Evolutionary conservation across 2,888 invertebrate genomes (phyloP), one percentile per base, ranked within the genome.

Genomic region (Hydroisotoma schaefferi): DNA sequence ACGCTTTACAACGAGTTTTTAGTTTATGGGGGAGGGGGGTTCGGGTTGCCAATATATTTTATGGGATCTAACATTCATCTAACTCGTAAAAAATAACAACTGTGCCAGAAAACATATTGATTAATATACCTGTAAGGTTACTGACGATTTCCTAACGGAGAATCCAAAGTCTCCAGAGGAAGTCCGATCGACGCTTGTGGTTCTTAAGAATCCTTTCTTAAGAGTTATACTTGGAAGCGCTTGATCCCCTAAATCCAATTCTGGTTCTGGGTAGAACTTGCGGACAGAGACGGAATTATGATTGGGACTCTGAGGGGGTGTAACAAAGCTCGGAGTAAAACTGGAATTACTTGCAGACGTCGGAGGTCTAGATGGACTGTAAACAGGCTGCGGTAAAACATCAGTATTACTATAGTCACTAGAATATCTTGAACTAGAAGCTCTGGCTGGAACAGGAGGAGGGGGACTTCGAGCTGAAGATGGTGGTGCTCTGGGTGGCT

Each of bases 131-230:
- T 65, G 65, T 48, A 92, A 85, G 76, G 90, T 87, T 2, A 67
- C 51, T 28, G 68, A 68, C 37, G 93, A 93, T 73, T 94, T 84
- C 5, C 94, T 84, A 67, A 95, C 80, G 65, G 93, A 94, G 75
- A 95, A 94, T 0, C 95, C 95, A 76, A 95, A 95, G 77, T 94
- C 94, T 69, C 90, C 90, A 57, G 90, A 82, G 0, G 92, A 90
- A 44, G 76, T 76, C 25, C 80, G 74, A 23, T 76, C 74, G 37
- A 80, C 74, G 6, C 57, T 44, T 56, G 69, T 60, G 20, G 59
- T 71, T 28, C 71, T 57, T 23, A 59, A 47, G 57, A 58, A 58
- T 28, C 68, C 69, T 28, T 58, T 51, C 44, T 59, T 67, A 25
- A 48, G 12, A 3, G 56, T 33, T 10, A 66, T 43, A 37, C 27